phyloP scores from a whole-genome alignment of 2,797 vertebrate genomes.

The Sebastes wilsoni region DNA sequence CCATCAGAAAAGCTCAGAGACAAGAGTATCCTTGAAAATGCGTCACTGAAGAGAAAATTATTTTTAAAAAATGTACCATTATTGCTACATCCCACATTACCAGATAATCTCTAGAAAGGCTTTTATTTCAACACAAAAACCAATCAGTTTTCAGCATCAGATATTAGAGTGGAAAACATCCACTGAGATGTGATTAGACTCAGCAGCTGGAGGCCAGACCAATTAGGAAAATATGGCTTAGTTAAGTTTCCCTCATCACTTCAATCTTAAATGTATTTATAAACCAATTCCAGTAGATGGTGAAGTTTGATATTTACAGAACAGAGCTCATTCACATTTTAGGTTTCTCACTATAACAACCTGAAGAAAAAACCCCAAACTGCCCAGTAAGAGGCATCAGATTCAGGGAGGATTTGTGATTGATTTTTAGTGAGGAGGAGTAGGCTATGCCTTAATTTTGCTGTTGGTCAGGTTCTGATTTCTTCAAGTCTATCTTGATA shows the following conservation, averaged over 20 bases:
- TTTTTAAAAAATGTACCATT: neutral
- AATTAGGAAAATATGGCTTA: neutral
- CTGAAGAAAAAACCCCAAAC: neutral
- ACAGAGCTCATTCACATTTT: neutral
- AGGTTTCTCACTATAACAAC: neutral
- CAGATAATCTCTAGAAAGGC: neutral
- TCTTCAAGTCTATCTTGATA: neutral
- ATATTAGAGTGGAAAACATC: conserved; percentile 4
- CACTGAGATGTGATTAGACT: neutral
- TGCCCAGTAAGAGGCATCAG: neutral
- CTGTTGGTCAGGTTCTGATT: neutral
- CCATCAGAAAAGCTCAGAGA: neutral
- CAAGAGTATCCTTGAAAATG: neutral
- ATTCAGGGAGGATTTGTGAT: neutral
- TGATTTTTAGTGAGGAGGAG: neutral
- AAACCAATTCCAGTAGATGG: neutral
- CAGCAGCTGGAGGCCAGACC: neutral
- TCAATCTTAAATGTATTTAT: neutral
- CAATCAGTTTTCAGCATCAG: neutral
- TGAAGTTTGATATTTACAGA: neutral
- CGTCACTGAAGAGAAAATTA: neutral
- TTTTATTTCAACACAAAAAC: neutral
- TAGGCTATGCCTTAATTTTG: neutral
- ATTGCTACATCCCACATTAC: neutral
- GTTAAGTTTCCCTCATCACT: neutral